Base-by-base conservation (phyloP, 2,113 vertebrate genomes). In the Diglossa brunneiventris region DNA sequence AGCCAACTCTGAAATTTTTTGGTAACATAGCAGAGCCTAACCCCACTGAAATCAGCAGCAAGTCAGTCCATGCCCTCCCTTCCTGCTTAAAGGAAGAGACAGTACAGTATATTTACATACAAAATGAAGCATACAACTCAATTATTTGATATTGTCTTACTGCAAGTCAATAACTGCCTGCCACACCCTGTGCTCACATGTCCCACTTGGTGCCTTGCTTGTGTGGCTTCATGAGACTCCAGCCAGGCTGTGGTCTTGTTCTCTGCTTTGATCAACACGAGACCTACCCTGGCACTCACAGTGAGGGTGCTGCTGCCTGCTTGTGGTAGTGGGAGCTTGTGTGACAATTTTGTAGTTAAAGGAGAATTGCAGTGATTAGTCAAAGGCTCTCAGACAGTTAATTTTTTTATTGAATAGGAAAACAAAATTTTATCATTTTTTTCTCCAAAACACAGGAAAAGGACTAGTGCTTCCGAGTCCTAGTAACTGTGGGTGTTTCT, bases 161-260 rank as follows among this genome's bases (percentile, higher is more conserved):
- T 53, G 18, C 4, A 15, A 37, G 16, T 46, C 58, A 56, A n/a
- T 12, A 8, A 2, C 21, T 46, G 50, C 10, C 12, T 62, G 39
- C n/a, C 41, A 42, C 33, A 24, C 3, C 6, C 11, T 0, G 0
- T 9, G 9, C 13, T 82, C 11, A 1, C 18, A 11, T 0, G 1
- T 79, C 28, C 3, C 42, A 6, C 4, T 0, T 17, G 27, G 14
- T 8, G 27, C 39, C 4, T 6, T 68, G 24, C 44, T 83, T 2
- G 2, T 33, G 17, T 17, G 73, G 16, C 44, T 56, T 17, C 9
- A 0, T 7, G 42, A 61, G 44, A 14, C 27, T 19, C 70, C 52
- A 72, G 7, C 26, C 47, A 37, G 47, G 19, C n/a, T 47, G 61
- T 7, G 17, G 33, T 27, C 42, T 13, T 27, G 9, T 55, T 76